Conservation (phyloP, 2,888 invertebrate genomes). For the Aphodius sticticus region DNA sequence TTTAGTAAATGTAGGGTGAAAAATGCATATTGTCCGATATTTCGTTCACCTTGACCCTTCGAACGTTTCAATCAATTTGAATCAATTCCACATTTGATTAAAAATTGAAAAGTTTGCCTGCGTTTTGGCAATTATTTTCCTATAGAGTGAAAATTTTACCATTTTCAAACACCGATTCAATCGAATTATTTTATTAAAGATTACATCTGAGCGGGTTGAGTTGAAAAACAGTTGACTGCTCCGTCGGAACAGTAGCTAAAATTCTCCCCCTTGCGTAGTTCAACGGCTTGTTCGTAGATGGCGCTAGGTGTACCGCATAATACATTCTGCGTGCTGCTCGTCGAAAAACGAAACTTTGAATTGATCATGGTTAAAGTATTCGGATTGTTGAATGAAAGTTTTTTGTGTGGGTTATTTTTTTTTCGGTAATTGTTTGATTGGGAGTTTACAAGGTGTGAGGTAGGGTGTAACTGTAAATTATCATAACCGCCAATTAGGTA, state of each 20-base stretch:
- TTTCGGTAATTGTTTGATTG: not conserved
- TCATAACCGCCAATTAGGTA: not conserved
- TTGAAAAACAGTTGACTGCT: not conserved
- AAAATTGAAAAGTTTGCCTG: too few species aligned
- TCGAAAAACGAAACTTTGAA: not conserved
- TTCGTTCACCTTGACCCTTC: too few species aligned
- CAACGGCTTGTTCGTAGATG: not conserved
- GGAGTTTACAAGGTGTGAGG: not conserved
- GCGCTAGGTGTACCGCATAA: not conserved
- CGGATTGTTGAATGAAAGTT: not conserved
- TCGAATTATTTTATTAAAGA: too few species aligned
- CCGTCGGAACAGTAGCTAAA: not conserved
- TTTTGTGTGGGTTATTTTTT: not conserved
- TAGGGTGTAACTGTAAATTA: slow-evolving; percentile 4
- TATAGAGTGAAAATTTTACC: too few species aligned
- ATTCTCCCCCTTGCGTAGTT: not conserved
- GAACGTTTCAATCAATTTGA: too few species aligned
- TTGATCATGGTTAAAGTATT: not conserved
- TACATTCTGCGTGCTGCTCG: not conserved
- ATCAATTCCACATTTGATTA: too few species aligned
- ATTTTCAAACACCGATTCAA: too few species aligned
- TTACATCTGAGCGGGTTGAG: not conserved
- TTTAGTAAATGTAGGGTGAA: too few species aligned
- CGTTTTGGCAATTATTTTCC: too few species aligned
- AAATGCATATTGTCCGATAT: too few species aligned